These are phyloP conservation scores for Colossoma macropomum DNA, from an alignment of 2,113 vertebrate species.

Conservation along the genomic window DNA sequence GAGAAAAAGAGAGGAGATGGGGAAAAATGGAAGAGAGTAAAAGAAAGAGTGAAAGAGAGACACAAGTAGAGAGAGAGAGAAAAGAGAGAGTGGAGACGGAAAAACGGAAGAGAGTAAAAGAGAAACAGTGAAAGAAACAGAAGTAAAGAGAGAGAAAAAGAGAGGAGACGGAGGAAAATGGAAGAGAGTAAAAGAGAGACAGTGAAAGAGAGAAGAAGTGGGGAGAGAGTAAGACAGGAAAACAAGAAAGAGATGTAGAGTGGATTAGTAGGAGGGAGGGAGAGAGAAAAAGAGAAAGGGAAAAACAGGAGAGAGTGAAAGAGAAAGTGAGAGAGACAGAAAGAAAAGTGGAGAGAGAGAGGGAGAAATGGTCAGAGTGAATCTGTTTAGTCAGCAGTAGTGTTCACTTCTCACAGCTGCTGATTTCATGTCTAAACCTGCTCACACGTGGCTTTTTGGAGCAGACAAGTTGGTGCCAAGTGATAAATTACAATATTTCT, in stretches of 20 bases:
- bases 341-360: not conserved
- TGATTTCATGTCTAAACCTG: slow-evolving; percentile 14
- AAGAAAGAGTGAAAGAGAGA: not conserved
- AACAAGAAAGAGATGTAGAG: not conserved
- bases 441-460: not conserved
- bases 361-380: slow-evolving; percentile 30
- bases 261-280: no score
- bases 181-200: not conserved
- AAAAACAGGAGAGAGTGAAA: not conserved
- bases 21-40: not conserved
- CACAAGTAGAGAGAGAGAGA: no score
- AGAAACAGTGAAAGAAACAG: slow-evolving; percentile 8
- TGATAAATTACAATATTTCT: not conserved
- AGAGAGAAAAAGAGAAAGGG: not conserved
- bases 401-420: slow-evolving; percentile 26
- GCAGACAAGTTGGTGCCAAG: slow-evolving; percentile 16
- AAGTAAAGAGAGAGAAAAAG: not conserved
- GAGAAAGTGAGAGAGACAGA: not conserved
- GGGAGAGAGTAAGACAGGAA: no score
- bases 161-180: not conserved
- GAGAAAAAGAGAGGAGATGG: not conserved
- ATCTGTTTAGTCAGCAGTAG: slow-evolving; percentile 37
- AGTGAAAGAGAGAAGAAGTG: not conserved
- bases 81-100: not conserved
- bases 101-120: not conserved